A percentile compares a stretch with the other conserved stretches of the same genome.
Evolutionary conservation across 2,888 invertebrate genomes (phyloP).

Genomic region (Metacarcinus magister): DNA sequence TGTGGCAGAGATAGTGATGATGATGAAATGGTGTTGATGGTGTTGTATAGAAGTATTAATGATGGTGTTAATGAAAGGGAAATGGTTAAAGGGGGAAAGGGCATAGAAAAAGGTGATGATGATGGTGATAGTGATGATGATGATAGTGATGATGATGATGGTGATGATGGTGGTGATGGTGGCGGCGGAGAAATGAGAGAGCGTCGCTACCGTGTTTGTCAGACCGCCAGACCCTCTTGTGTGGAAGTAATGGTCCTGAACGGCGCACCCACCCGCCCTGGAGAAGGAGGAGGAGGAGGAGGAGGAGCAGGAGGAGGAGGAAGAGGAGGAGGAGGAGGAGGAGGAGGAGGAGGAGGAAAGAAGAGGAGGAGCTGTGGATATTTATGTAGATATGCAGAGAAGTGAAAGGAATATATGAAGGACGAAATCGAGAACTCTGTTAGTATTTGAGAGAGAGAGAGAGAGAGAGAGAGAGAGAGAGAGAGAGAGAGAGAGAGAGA

Average conservation of each 20-base stretch:
- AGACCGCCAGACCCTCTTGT: conserved; percentile 49
- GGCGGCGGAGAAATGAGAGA: conserved; percentile 27
- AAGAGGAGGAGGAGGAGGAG: background rate
- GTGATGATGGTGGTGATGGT: background rate
- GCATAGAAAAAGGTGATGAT: background rate
- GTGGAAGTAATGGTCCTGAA: conserved; percentile 53
- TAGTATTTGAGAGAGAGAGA: background rate
- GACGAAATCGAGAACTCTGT: conserved; percentile 44
- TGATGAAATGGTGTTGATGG: background rate
- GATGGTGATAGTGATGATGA: background rate
- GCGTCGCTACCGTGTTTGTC: conserved; percentile 53
- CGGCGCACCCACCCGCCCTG: conserved; percentile 2
- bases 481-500: conserved; percentile 47
- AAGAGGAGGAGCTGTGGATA: background rate
- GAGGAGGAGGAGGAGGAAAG: background rate
- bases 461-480: conserved; percentile 43
- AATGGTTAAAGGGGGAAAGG: too few species aligned
- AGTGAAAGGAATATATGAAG: background rate
- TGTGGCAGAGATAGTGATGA: too few species aligned
- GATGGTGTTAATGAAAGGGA: background rate
- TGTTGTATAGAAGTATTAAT: background rate
- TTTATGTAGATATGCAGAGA: conserved; percentile 34
- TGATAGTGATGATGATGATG: background rate
- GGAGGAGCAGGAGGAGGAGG: too few species aligned
- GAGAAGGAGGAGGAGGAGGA: background rate